A percentile compares a stretch with the other conserved stretches of the same genome.
Evolutionary conservation across 2,113 vertebrate genomes (phyloP).

Genomic region (Malurus alboscapulatus): DNA sequence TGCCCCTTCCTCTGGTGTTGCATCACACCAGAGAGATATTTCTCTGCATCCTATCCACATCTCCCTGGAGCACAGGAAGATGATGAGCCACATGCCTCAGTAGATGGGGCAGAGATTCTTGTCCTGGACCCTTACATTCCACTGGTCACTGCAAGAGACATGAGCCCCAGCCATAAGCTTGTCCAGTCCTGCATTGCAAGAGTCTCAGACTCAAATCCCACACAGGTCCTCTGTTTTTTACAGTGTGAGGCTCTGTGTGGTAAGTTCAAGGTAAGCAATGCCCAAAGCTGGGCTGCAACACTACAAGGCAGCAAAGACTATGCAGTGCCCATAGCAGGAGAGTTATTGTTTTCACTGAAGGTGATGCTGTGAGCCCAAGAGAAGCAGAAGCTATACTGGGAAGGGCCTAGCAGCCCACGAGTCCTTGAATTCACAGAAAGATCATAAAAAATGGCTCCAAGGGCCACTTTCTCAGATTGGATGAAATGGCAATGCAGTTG

Average conservation of each 20-base stretch:
- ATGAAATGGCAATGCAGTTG: background rate
- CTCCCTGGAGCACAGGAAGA: background rate
- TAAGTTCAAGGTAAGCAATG: background rate
- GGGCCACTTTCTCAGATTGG: background rate
- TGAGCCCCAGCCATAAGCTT: fast-evolving
- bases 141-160: background rate
- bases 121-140: background rate
- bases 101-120: background rate
- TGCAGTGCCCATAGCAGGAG: background rate
- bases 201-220: background rate
- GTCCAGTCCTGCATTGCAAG: fast-evolving
- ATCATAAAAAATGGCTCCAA: background rate
- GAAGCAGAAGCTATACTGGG: background rate
- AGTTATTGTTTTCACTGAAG: background rate
- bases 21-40: background rate
- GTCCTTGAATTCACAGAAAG: background rate
- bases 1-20: background rate
- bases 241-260: background rate
- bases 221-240: background rate
- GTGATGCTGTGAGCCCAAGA: background rate
- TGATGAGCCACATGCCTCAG: background rate
- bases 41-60: background rate
- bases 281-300: background rate
- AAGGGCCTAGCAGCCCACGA: background rate
- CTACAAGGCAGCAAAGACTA: fast-evolving